phyloP scores from a whole-genome alignment of 2,113 vertebrate species.

The Chionis minor region DNA sequence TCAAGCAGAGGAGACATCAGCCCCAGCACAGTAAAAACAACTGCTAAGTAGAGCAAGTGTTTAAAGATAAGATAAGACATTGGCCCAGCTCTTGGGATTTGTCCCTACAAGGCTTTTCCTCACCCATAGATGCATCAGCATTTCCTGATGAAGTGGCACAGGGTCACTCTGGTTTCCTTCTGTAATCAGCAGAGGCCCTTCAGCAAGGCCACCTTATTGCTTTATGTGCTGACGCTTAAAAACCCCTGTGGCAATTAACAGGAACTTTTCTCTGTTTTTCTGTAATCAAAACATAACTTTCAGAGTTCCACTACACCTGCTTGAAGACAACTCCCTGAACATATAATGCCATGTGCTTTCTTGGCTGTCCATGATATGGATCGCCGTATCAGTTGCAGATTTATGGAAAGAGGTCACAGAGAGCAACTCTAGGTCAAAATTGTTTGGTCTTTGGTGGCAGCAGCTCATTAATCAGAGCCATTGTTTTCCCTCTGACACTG shows the following conservation, averaged over 20 bases:
- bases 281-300: not conserved
- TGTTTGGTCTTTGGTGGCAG: not conserved
- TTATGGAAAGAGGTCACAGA: conserved; percentile 24
- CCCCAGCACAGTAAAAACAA: conserved; percentile 9
- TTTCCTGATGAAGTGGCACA: conserved; percentile 23
- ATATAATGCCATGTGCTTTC: not conserved
- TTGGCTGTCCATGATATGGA: not conserved
- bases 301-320: not conserved
- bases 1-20: not conserved
- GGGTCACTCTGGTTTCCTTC: conserved; percentile 29
- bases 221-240: not conserved
- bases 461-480: conserved; percentile 40
- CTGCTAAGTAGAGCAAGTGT: conserved; percentile 26
- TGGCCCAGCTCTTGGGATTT: conserved; percentile 14
- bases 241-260: not conserved
- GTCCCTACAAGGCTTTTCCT: conserved; percentile 24
- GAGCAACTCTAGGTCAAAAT: conserved; percentile 22
- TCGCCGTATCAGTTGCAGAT: not conserved
- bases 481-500: not conserved
- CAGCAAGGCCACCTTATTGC: not conserved
- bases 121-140: not conserved
- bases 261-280: not conserved
- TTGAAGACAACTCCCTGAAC: not conserved
- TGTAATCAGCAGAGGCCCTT: conserved; percentile 11
- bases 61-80: conserved; percentile 51